A percentile compares a stretch with the other conserved stretches of the same genome.
These are phyloP conservation scores for Phyllotreta striolata DNA, from an alignment of 2,888 invertebrate genomes.

Conservation along the genomic window DNA sequence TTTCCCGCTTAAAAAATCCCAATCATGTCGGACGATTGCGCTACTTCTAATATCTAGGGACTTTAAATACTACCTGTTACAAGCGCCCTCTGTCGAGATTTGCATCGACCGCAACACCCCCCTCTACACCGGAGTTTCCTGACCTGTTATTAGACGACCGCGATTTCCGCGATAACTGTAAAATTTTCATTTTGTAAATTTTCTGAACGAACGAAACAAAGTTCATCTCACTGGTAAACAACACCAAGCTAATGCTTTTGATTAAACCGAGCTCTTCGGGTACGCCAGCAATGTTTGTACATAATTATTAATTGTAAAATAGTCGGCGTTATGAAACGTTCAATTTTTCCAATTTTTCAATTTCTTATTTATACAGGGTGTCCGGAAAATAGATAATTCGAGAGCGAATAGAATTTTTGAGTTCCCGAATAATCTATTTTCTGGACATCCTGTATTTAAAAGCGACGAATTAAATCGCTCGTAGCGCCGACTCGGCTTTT, in stretches of 20 bases:
- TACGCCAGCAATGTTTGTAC: conserved; percentile 54
- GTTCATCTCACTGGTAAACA: conserved; percentile 59
- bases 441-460: no score
- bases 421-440: no score
- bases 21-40: no score
- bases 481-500: no score
- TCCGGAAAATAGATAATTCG: no score
- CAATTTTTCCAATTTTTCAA: neutral
- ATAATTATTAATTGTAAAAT: conserved; percentile 24
- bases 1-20: no score
- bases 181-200: conserved; percentile 49
- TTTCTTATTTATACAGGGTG: conserved; percentile 28
- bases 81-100: no score
- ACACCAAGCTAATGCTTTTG: conserved; percentile 58
- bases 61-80: no score
- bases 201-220: conserved; percentile 48
- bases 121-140: conserved; percentile 15
- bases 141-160: conserved; percentile 6
- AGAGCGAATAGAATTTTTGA: no score
- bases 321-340: conserved; percentile 5
- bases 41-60: no score
- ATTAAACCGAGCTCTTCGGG: conserved; percentile 52
- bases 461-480: no score
- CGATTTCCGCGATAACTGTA: conserved; percentile 25
- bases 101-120: no score